Conservation (phyloP, 2,888 invertebrate genomes). For the Standfussiana lucernea region DNA sequence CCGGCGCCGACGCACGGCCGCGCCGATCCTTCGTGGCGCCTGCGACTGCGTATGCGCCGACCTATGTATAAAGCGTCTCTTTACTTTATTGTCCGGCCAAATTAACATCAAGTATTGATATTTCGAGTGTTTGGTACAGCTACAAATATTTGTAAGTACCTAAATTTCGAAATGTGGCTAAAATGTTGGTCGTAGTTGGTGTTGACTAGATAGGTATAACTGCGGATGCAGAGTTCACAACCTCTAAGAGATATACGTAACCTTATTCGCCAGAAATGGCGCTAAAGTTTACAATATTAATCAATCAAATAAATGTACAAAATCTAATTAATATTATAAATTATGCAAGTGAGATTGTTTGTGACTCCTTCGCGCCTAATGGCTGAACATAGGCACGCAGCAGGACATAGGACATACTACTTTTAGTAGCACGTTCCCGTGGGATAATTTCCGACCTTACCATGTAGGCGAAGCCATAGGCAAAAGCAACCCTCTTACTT, state of each 20-base stretch:
- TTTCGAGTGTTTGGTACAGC: constrained; percentile 1
- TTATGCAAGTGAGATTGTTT: neutral
- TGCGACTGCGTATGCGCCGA: constrained; percentile 51
- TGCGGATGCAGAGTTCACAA: neutral
- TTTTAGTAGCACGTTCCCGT: neutral
- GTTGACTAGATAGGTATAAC: neutral
- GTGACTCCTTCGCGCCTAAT: neutral
- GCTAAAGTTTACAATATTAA: neutral
- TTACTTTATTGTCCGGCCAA: constrained; percentile 36
- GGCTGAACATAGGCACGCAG: no score
- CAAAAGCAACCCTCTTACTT: neutral
- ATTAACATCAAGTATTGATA: constrained; percentile 28
- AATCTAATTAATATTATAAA: neutral
- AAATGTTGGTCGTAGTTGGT: neutral
- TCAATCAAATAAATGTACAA: neutral
- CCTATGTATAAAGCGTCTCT: constrained; percentile 32
- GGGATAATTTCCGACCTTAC: neutral
- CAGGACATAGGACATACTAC: no score
- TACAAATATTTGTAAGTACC: constrained; percentile 6
- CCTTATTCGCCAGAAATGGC: constrained; percentile 10
- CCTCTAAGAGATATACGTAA: no score
- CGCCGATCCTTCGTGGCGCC: constrained; percentile 52
- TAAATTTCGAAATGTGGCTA: constrained; percentile 15
- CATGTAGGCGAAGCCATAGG: neutral
- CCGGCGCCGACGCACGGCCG: constrained; percentile 55